Evolutionary conservation across 2,888 invertebrate genomes (phyloP), one percentile per base, ranked within the genome.

Genomic region (Ophion slaviceki): DNA sequence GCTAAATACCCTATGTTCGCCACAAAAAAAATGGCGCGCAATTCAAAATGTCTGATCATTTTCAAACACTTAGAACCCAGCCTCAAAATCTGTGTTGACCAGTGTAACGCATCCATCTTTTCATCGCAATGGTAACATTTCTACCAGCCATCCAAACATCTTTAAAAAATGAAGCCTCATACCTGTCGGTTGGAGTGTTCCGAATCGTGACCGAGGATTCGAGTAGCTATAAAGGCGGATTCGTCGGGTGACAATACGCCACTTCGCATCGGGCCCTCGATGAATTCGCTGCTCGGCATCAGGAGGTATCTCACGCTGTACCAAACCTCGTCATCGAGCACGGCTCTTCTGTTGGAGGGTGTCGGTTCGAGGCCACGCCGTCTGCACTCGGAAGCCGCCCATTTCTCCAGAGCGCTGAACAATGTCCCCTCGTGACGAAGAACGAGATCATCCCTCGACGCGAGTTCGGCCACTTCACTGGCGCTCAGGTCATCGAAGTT

Each of bases 271-370:
- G 95, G 95, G 0, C 96, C 95, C 32, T 95, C 95, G 76, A 95
- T 92, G 91, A 97, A 96, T 86, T 96, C 96, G 74, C 95, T 95
- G 11, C 96, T 95, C 14, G 95, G 94, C 95, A 97, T 96, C 71
- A 96, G 93, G 85, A 97, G 95, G 90, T 97, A 97, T 10, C 97
- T 95, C 20, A 96, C 96, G 87, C 95, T 95, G 90, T 96, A 96
- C 36, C 96, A 86, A 92, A 94, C 89, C 3, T 94, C 93, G 68
- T 94, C 93, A 8, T 92, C 89, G 6, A 96, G 92, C 0, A 95
- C 95, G 32, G 94, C 92, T 76, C 95, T 94, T 76, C 95, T 94
- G 88, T 96, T 95, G 45, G 91, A 92, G 0, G 94, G 90, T 6
- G 95, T 95, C n/a, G 95, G 94, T 84, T 95, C 95, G 62, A 95